Base-by-base conservation (phyloP, 2,113 vertebrate genomes). In the Equus przewalskii region DNA sequence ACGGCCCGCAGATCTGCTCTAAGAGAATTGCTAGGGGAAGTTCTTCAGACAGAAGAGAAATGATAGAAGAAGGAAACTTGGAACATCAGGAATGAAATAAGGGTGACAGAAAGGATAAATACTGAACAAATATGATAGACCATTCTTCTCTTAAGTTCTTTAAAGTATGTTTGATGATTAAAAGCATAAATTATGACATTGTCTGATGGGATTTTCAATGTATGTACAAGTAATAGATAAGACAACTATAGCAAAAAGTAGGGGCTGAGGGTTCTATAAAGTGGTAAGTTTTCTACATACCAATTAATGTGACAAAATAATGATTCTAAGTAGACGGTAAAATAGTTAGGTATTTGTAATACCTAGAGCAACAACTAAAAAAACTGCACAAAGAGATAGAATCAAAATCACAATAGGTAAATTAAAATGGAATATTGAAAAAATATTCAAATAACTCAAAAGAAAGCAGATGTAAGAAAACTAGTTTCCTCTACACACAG, bases 231-330 rank as follows among this genome's bases (percentile, higher is more conserved):
- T 62, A n/a, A n/a, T 30, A 41, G 15, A 41, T 82, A 82, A 54
- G 67, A 58, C 18, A 85, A 54, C 14, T 46, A 49, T 30, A 94
- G 44, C 13, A 82, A 36, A 85, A 60, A 96, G n/a, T 58, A n/a
- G 51, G 9, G 19, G 70, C 16, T 26, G 44, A 5, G 69, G 10
- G 18, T 24, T 0, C 18, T 69, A 30, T 49, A 76, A 76, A 3
- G 4, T 51, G 13, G 6, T 44, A 44, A 87, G 41, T 5, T 51
- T 87, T 82, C 65, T 67, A 67, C 69, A 75, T 87, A 85, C 58
- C 56, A 86, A 44, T 80, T 91, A 86, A 60, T 6, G 4, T 86
- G 73, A 49, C 86, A 51, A 96, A 89, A 90, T 67, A 65, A 86
- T 94, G 85, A 76, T 91, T 65, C 18, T 60, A 84, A 80, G 5